Conservation (phyloP, 2,113 vertebrate genomes). For the Speoplatyrhinus poulsoni region DNA sequence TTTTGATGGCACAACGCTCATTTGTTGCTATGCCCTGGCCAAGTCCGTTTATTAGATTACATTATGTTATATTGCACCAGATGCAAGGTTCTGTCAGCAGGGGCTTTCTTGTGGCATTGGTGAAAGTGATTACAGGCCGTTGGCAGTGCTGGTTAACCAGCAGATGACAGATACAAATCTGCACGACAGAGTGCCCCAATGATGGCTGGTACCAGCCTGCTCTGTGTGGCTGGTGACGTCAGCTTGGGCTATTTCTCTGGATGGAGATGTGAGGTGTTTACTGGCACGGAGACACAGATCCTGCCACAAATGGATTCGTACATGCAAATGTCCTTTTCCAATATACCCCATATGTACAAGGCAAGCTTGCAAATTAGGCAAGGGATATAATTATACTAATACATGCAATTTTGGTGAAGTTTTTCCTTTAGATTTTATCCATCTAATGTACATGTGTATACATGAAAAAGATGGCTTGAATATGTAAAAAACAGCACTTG, state of each 20-base stretch:
- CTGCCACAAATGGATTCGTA: constrained; percentile 29
- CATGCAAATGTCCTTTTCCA: constrained; percentile 1
- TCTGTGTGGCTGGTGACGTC: constrained; percentile 32
- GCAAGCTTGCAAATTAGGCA: background rate
- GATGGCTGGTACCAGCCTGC: constrained; percentile 27
- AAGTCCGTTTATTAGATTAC: constrained; percentile 48
- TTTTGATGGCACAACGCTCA: constrained; percentile 42
- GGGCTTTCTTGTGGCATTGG: constrained; percentile 36
- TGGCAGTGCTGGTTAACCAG: constrained; percentile 53
- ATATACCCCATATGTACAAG: constrained; percentile 4
- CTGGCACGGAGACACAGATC: constrained; percentile 19
- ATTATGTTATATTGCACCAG: constrained; percentile 42
- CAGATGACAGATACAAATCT: constrained; percentile 61
- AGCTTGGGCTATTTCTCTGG: constrained; percentile 44
- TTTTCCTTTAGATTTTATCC: background rate
- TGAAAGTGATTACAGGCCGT: constrained; percentile 56
- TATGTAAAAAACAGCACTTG: background rate
- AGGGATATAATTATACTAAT: background rate
- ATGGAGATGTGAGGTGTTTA: constrained; percentile 38
- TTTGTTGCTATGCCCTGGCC: constrained; percentile 31
- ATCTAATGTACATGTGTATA: background rate
- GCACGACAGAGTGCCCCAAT: constrained; percentile 46
- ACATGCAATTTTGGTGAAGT: background rate
- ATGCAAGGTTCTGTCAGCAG: constrained; percentile 24
- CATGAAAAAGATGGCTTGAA: no score